phyloP scores from a whole-genome alignment of 1,140 invertebrate species.

The Akabosia matsudoensis region DNA sequence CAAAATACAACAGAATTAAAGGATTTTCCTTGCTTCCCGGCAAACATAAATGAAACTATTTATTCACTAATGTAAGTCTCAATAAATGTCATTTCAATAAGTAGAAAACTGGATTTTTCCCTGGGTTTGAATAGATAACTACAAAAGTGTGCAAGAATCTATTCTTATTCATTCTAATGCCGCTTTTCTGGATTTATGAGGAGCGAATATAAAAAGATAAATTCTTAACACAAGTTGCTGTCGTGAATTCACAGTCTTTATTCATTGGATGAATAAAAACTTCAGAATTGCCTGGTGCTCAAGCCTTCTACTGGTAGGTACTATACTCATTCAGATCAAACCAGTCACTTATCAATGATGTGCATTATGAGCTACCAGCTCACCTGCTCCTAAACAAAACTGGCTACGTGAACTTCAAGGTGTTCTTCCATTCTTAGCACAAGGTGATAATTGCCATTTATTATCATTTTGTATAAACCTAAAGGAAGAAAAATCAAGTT shows the following conservation, averaged over 20 bases:
- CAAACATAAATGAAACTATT: not conserved
- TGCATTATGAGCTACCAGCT: not conserved
- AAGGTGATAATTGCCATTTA: constrained; percentile 16
- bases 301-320: no score
- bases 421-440: not conserved
- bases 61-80: constrained; percentile 5
- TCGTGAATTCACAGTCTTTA: no score
- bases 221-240: no score
- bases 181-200: no score
- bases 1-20: not conserved
- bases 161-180: not conserved
- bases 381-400: no score
- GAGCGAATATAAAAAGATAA: no score
- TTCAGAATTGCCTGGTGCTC: no score
- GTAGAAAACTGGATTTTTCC: not conserved
- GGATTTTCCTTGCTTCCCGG: not conserved
- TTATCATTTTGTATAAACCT: not conserved
- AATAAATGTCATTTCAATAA: constrained; percentile 17
- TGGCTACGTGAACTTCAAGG: no score
- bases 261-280: no score
- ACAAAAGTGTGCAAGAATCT: not conserved
- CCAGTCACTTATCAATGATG: no score
- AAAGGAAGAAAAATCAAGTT: not conserved
- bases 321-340: no score
- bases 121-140: not conserved